These are phyloP conservation scores for Phrixothrix hirtus DNA, from an alignment of 2,888 invertebrate genomes.

Conservation along the genomic window DNA sequence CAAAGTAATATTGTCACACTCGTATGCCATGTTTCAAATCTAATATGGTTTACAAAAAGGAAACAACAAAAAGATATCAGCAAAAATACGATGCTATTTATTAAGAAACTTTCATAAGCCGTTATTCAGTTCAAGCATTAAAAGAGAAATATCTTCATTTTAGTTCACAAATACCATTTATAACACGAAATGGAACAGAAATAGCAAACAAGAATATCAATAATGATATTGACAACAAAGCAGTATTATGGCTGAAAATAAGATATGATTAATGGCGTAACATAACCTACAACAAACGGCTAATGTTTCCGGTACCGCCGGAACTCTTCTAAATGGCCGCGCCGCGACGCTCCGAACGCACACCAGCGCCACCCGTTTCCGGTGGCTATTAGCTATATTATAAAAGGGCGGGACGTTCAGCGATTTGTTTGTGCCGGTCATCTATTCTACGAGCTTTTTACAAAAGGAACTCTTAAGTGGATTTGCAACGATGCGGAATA, in stretches of 20 bases:
- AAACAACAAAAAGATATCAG: constrained; percentile 2
- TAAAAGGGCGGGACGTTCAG: constrained; percentile 52
- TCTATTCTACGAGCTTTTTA: constrained; percentile 38
- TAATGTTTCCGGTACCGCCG: constrained; percentile 56
- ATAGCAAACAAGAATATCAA: constrained; percentile 56
- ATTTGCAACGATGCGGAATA: constrained; percentile 48
- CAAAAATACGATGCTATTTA: constrained; percentile 20
- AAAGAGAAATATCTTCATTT: constrained; percentile 51
- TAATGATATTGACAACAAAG: constrained; percentile 53
- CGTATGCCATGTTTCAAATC: constrained; percentile 10
- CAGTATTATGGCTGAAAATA: constrained; percentile 45
- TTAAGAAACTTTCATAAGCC: constrained; percentile 25
- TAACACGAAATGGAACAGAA: constrained; percentile 52
- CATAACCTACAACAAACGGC: constrained; percentile 53
- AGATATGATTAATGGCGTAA: constrained; percentile 55
- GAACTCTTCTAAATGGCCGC: constrained; percentile 55
- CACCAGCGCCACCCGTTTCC: constrained; percentile 52
- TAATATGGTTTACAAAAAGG: constrained; percentile 4
- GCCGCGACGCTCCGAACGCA: constrained; percentile 40
- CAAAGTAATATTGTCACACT: too few species aligned
- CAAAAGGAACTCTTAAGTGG: constrained; percentile 44
- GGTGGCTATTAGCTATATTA: constrained; percentile 55
- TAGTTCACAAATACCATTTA: constrained; percentile 54
- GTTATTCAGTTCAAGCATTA: constrained; percentile 20
- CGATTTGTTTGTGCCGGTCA: constrained; percentile 52